These are phyloP conservation scores for Habrosyne pyritoides DNA, from an alignment of 2,888 invertebrate species.

Conservation along the genomic window DNA sequence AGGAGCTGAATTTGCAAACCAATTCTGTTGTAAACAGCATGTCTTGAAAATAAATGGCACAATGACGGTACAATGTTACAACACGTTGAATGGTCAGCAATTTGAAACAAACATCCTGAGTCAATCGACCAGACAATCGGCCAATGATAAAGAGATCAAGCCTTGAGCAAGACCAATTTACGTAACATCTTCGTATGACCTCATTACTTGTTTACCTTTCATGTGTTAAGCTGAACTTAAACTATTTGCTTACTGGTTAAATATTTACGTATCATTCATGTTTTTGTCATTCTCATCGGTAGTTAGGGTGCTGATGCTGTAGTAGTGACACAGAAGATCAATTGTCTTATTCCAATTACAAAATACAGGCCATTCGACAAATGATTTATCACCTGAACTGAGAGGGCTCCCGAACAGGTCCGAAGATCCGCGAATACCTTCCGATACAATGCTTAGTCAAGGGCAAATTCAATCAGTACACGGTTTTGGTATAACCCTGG, in stretches of 20 bases:
- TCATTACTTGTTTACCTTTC: not conserved
- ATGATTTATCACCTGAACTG: too few species aligned
- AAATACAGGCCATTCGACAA: too few species aligned
- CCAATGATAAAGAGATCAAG: slow-evolving; percentile 4
- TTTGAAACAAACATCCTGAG: slow-evolving; percentile 4
- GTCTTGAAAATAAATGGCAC: slow-evolving; percentile 26
- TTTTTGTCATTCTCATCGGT: too few species aligned
- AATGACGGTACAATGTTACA: slow-evolving; percentile 10
- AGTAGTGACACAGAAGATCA: too few species aligned
- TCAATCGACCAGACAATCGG: not conserved
- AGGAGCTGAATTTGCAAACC: slow-evolving; percentile 48
- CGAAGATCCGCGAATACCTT: too few species aligned
- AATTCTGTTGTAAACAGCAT: slow-evolving; percentile 29
- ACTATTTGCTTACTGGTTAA: not conserved
- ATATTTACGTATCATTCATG: too few species aligned
- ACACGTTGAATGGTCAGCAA: slow-evolving; percentile 5
- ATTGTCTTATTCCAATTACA: too few species aligned
- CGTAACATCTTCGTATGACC: slow-evolving; percentile 4
- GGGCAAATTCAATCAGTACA: not conserved
- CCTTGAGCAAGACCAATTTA: slow-evolving; percentile 4
- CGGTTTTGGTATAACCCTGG: not conserved
- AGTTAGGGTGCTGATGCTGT: too few species aligned
- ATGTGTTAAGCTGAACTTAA: not conserved
- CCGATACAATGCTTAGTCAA: too few species aligned
- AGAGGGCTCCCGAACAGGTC: too few species aligned